Conservation (phyloP, 2,797 vertebrate genomes). For the Gobionotothen gibberifrons region DNA sequence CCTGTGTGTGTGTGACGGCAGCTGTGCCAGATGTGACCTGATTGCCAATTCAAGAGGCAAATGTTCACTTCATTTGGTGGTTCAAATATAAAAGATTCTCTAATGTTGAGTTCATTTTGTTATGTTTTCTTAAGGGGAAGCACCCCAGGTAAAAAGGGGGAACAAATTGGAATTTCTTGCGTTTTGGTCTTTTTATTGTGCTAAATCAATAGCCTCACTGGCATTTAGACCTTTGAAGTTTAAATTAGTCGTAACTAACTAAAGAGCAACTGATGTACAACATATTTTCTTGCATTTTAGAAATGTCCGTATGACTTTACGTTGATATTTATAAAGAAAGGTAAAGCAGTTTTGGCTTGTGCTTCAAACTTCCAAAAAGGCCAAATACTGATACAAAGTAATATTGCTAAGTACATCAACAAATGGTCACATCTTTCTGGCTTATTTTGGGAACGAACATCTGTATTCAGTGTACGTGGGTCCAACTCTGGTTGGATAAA, state of each 20-base stretch:
- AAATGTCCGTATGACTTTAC: background rate
- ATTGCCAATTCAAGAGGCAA: background rate
- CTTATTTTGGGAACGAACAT: background rate
- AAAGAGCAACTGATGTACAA: too few species aligned
- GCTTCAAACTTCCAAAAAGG: background rate
- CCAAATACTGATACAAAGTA: too few species aligned
- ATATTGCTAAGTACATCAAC: too few species aligned
- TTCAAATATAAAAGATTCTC: slow-evolving; percentile 47
- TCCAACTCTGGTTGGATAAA: slow-evolving; percentile 1
- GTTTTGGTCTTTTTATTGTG: too few species aligned
- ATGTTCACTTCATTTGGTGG: slow-evolving; percentile 34
- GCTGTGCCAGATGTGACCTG: too few species aligned
- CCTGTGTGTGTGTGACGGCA: too few species aligned
- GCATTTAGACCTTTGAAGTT: too few species aligned
- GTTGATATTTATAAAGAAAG: background rate
- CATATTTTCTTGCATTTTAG: too few species aligned
- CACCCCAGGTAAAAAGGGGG: too few species aligned
- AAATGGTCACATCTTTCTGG: background rate
- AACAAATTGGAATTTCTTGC: too few species aligned
- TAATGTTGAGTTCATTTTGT: slow-evolving; percentile 25
- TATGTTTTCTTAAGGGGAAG: background rate
- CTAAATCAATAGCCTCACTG: too few species aligned
- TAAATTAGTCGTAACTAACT: too few species aligned
- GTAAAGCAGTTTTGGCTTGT: background rate
- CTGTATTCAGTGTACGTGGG: background rate